phyloP scores from a whole-genome alignment of 2,888 invertebrate species.

The Caradrina kadenii region DNA sequence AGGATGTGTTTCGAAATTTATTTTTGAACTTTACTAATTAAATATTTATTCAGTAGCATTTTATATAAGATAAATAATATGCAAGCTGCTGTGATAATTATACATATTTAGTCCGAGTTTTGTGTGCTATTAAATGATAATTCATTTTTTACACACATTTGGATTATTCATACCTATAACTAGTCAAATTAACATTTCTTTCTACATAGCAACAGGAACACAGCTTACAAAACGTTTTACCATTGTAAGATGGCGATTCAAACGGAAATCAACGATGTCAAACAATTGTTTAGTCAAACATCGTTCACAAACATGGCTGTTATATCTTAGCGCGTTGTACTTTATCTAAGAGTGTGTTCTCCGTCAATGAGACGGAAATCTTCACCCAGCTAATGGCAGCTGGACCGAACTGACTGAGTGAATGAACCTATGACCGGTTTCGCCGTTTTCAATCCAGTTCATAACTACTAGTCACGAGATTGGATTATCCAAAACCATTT shows the following conservation, averaged over 20 bases:
- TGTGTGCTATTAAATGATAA: not conserved
- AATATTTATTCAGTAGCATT: conserved; percentile 45
- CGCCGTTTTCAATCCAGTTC: conserved; percentile 66
- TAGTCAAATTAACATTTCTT: conserved; percentile 6
- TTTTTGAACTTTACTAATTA: conserved; percentile 48
- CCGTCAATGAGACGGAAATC: conserved; percentile 59
- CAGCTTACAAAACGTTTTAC: conserved; percentile 38
- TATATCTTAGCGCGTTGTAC: conserved; percentile 48
- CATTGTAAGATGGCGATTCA: conserved; percentile 31
- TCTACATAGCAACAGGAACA: conserved; percentile 19
- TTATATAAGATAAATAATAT: conserved; percentile 29
- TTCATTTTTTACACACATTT: not conserved
- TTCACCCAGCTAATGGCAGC: conserved; percentile 66
- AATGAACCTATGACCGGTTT: conserved; percentile 74
- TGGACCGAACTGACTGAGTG: conserved; percentile 66
- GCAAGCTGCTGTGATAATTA: conserved; percentile 37
- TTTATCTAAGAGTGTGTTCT: conserved; percentile 42
- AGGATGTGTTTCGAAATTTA: conserved; percentile 58
- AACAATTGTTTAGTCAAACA: conserved; percentile 50
- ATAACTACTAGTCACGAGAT: conserved; percentile 64
- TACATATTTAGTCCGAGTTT: conserved; percentile 18
- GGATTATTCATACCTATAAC: not conserved
- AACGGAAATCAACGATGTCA: conserved; percentile 54
- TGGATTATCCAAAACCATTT: conserved; percentile 64
- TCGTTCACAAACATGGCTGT: conserved; percentile 50